Conservation (phyloP, 2,888 invertebrate species). For the Calameuta pallipes region DNA sequence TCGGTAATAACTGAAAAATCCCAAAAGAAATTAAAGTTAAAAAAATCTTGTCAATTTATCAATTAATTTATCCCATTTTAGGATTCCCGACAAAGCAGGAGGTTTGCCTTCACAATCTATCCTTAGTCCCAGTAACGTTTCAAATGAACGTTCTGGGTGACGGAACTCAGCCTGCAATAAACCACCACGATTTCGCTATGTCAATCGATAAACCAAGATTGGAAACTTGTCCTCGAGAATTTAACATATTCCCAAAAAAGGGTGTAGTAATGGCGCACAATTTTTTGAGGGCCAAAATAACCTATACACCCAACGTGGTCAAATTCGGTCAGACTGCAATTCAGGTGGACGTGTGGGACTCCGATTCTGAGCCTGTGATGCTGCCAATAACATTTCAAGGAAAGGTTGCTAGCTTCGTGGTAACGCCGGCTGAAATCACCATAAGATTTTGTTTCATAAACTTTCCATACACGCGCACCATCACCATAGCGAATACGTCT, state of each 20-base stretch:
- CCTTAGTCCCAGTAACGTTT: constrained; percentile 70
- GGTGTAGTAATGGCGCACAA: constrained; percentile 68
- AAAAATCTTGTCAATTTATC: background rate
- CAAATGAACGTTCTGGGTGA: constrained; percentile 68
- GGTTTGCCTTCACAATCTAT: constrained; percentile 70
- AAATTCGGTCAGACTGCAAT: constrained; percentile 67
- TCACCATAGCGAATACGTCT: constrained; percentile 67
- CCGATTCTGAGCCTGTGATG: constrained; percentile 69
- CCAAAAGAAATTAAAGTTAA: too few species aligned
- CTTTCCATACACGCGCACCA: constrained; percentile 68
- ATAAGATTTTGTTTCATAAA: constrained; percentile 73
- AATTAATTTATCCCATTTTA: constrained; percentile 42
- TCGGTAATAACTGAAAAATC: constrained; percentile 65
- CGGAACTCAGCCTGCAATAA: constrained; percentile 69
- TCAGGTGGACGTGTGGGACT: constrained; percentile 71
- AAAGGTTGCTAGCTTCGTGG: constrained; percentile 67
- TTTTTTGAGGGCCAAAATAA: constrained; percentile 66
- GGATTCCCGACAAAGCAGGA: constrained; percentile 68
- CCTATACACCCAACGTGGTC: constrained; percentile 65
- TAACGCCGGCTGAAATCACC: constrained; percentile 68
- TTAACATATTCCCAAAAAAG: constrained; percentile 67
- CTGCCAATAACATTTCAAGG: constrained; percentile 70
- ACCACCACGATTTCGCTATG: constrained; percentile 66
- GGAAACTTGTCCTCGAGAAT: constrained; percentile 70
- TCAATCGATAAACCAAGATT: constrained; percentile 64